Evolutionary conservation across 2,113 vertebrate species (phyloP).

Genomic region (Romanogobio albipinnatus): DNA sequence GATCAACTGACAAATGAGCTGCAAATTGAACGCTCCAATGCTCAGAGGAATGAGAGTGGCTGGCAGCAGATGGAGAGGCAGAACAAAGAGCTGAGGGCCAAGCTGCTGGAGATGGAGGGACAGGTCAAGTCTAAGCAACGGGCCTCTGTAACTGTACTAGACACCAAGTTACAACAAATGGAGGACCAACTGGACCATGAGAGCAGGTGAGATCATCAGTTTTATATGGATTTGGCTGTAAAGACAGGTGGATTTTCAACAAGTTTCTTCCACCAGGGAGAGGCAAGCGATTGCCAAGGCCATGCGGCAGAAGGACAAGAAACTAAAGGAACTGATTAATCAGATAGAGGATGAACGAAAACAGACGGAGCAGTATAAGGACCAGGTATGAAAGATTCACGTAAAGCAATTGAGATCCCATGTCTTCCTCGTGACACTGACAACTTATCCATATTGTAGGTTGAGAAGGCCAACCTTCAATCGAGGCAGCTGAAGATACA

Average conservation of each 20-base stretch:
- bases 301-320: slow-evolving; percentile 92
- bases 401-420: neutral
- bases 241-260: neutral
- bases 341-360: slow-evolving; percentile 94
- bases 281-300: slow-evolving; percentile 82
- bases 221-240: neutral
- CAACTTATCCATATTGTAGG: slow-evolving; percentile 68
- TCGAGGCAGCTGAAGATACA: slow-evolving; percentile 92
- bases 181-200: slow-evolving; percentile 91
- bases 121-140: slow-evolving; percentile 88
- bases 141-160: slow-evolving; percentile 80
- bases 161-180: slow-evolving; percentile 85
- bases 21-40: slow-evolving; percentile 76
- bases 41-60: slow-evolving; percentile 84
- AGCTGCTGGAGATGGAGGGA: slow-evolving; percentile 87
- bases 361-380: slow-evolving; percentile 89
- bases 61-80: slow-evolving; percentile 91
- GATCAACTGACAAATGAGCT: slow-evolving; percentile 90
- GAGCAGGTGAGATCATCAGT: slow-evolving; percentile 78
- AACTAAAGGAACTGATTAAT: slow-evolving; percentile 85
- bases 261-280: slow-evolving; percentile 74
- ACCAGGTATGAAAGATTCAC: slow-evolving; percentile 79
- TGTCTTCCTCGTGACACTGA: neutral
- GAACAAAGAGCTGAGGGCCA: slow-evolving; percentile 88
- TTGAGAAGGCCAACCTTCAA: slow-evolving; percentile 82